A percentile compares a stretch with the other conserved stretches of the same genome.
Conservation (phyloP, 2,888 invertebrate species). For the Emmelina monodactyla region DNA sequence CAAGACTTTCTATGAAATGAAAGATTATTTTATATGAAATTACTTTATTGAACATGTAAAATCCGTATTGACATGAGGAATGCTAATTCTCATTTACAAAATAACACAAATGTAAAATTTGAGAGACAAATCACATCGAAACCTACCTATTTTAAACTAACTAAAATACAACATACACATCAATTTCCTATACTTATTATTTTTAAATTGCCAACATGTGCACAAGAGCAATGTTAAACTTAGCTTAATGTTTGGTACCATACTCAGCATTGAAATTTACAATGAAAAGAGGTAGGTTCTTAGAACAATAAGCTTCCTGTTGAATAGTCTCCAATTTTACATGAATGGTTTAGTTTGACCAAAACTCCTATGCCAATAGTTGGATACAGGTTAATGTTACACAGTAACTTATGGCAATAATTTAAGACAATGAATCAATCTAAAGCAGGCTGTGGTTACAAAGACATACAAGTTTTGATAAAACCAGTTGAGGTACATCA, state of each 20-base stretch:
- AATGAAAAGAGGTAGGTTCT: constrained; percentile 63
- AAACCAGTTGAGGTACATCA: constrained; percentile 48
- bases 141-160: constrained; percentile 63
- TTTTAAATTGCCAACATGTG: constrained; percentile 30
- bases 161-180: constrained; percentile 66
- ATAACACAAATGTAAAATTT: constrained; percentile 66
- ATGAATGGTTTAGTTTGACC: constrained; percentile 45
- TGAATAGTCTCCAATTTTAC: constrained; percentile 61
- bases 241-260: constrained; percentile 60
- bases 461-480: constrained; percentile 53
- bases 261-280: constrained; percentile 61
- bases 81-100: constrained; percentile 67
- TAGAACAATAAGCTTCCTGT: constrained; percentile 50
- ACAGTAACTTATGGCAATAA: constrained; percentile 11
- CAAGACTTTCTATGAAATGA: too few species aligned
- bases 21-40: constrained; percentile 60
- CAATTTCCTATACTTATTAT: constrained; percentile 54
- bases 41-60: constrained; percentile 69
- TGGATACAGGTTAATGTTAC: background rate
- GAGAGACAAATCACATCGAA: constrained; percentile 65
- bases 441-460: constrained; percentile 27
- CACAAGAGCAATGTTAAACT: constrained; percentile 28
- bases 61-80: constrained; percentile 68
- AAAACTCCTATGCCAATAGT: constrained; percentile 38
- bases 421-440: constrained; percentile 30